Percentiles rank a stretch among this genome's conserved stretches.
These are phyloP conservation scores for Aeoliscus strigatus DNA, from an alignment of 2,797 vertebrate genomes.

Conservation along the genomic window DNA sequence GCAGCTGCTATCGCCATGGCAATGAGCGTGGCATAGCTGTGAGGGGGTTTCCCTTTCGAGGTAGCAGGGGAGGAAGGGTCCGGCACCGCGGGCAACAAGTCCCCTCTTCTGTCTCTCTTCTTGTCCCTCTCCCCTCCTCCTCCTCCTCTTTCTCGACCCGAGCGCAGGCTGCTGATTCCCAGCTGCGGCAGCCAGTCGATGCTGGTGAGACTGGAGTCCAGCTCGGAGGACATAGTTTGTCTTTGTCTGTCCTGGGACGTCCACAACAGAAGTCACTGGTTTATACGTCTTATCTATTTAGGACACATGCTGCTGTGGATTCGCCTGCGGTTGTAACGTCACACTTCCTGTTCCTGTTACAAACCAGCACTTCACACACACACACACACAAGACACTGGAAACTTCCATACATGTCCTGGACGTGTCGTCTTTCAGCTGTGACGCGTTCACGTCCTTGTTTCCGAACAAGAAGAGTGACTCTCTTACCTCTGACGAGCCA, in stretches of 20 bases:
- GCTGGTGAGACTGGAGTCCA: slow-evolving; percentile 94
- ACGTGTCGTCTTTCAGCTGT: neutral
- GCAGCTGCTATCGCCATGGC: slow-evolving; percentile 92
- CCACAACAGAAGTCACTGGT: slow-evolving; percentile 9
- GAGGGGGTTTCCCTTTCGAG: slow-evolving; percentile 87
- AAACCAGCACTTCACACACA: slow-evolving; percentile 16
- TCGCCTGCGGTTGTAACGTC: slow-evolving; percentile 23
- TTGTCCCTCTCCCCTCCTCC: slow-evolving; percentile 65
- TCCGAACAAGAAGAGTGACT: slow-evolving; percentile 15
- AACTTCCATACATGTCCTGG: slow-evolving; percentile 15
- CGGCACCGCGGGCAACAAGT: slow-evolving; percentile 58
- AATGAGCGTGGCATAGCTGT: slow-evolving; percentile 96
- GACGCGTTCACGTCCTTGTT: slow-evolving; percentile 1
- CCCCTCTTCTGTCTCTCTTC: slow-evolving; percentile 77
- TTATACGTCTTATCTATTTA: slow-evolving; percentile 20
- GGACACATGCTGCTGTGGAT: slow-evolving; percentile 7
- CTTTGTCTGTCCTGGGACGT: slow-evolving; percentile 26
- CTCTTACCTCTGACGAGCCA: slow-evolving; percentile 66
- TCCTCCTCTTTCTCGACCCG: slow-evolving; percentile 76
- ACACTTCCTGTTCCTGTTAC: slow-evolving; percentile 26
- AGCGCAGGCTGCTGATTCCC: slow-evolving; percentile 86
- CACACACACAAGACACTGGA: slow-evolving; percentile 13
- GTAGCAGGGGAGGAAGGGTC: slow-evolving; percentile 54
- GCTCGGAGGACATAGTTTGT: slow-evolving; percentile 86
- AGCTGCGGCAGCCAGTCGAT: slow-evolving; percentile 98